These are phyloP conservation scores for Formica exsecta DNA, from an alignment of 1,140 invertebrate genomes.

Conservation along the genomic window DNA sequence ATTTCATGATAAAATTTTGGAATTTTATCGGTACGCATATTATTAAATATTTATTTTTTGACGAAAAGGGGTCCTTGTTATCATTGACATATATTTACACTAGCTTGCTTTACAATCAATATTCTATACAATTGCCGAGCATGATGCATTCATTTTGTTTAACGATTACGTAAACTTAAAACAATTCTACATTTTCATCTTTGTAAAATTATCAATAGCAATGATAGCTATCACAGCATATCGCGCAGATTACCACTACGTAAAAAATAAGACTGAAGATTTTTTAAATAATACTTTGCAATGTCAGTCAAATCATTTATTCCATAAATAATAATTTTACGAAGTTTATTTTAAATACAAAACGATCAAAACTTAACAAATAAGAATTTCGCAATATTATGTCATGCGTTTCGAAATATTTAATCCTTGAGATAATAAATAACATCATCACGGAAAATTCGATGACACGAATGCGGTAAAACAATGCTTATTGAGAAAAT, in stretches of 20 bases:
- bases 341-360: neutral
- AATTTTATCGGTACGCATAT: conserved; percentile 19
- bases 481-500: conserved; percentile 73
- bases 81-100: conserved; percentile 11
- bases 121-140: neutral
- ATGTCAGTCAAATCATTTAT: neutral
- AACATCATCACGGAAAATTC: neutral
- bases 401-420: no score
- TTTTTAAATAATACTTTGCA: neutral
- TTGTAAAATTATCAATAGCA: neutral
- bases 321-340: neutral
- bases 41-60: conserved; percentile 52
- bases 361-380: no score
- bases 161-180: conserved; percentile 22
- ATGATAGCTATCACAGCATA: neutral
- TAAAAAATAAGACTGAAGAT: neutral
- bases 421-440: neutral
- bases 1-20: conserved; percentile 59
- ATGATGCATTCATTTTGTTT: conserved; percentile 18
- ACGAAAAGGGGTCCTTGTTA: conserved; percentile 31
- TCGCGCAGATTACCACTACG: neutral
- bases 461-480: neutral
- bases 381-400: no score
- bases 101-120: conserved; percentile 32
- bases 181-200: neutral